phyloP scores from a whole-genome alignment of 2,888 invertebrate species.

The Tryphoninae sp. region DNA sequence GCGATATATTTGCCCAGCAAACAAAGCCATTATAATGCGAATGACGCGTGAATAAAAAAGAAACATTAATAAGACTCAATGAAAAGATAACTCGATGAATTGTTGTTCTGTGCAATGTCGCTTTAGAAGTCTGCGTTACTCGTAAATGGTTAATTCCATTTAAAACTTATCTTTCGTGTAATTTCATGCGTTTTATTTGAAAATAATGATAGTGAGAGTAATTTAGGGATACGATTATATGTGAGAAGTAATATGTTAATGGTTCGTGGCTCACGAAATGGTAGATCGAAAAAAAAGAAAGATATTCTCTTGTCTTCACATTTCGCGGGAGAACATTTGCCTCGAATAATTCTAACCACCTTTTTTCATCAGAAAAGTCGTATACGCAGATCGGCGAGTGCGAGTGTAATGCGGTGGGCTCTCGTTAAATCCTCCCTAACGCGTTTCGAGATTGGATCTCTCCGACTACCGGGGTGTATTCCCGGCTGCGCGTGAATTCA shows the following conservation, averaged over 20 bases:
- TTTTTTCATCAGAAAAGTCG: background rate
- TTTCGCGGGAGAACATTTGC: background rate
- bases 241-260: too few species aligned
- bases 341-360: background rate
- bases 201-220: too few species aligned
- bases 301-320: background rate
- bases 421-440: conserved; percentile 42
- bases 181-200: too few species aligned
- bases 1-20: background rate
- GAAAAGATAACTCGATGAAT: too few species aligned
- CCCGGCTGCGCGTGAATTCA: conserved; percentile 22
- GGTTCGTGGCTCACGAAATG: too few species aligned
- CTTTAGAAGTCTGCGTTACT: too few species aligned
- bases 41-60: background rate
- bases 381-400: background rate
- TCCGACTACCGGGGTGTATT: conserved; percentile 16
- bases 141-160: too few species aligned
- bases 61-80: too few species aligned
- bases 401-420: background rate
- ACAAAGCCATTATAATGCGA: background rate
- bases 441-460: conserved; percentile 53
- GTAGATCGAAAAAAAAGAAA: background rate
- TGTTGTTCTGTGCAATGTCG: too few species aligned
- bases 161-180: too few species aligned
- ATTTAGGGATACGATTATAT: too few species aligned